Conservation (phyloP, 2,888 invertebrate genomes). For the Cerastoderma edule region DNA sequence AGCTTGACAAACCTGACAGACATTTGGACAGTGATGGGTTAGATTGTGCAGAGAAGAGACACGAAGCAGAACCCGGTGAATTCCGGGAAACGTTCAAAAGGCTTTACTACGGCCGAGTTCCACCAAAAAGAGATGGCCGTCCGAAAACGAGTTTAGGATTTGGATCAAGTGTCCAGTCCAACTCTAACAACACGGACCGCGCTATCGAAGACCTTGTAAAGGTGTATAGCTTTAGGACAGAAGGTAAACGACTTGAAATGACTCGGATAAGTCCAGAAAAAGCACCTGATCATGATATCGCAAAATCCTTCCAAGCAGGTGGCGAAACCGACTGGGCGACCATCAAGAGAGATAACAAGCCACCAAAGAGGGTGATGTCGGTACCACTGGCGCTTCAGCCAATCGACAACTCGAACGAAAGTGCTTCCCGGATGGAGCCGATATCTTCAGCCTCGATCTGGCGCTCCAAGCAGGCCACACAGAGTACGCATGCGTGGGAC, state of each 20-base stretch:
- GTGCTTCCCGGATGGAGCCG: too few species aligned
- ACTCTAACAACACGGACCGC: neutral
- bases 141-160: constrained; percentile 20
- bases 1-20: neutral
- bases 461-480: neutral
- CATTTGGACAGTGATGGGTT: neutral
- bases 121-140: neutral
- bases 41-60: neutral
- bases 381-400: neutral
- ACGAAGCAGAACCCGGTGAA: neutral
- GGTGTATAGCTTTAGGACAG: constrained; percentile 13
- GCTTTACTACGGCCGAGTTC: neutral
- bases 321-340: neutral
- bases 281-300: neutral
- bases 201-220: neutral
- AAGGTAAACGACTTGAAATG: neutral
- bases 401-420: too few species aligned
- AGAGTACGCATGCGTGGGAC: neutral
- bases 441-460: neutral
- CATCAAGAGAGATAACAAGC: neutral
- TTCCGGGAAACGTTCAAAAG: too few species aligned
- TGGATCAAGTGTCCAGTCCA: neutral
- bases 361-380: neutral
- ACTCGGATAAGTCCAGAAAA: neutral
- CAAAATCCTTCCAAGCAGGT: neutral